Percentiles rank a stretch among this genome's conserved stretches.
phyloP scores from a whole-genome alignment of 2,797 vertebrate genomes.

The Phalanger gymnotis region DNA sequence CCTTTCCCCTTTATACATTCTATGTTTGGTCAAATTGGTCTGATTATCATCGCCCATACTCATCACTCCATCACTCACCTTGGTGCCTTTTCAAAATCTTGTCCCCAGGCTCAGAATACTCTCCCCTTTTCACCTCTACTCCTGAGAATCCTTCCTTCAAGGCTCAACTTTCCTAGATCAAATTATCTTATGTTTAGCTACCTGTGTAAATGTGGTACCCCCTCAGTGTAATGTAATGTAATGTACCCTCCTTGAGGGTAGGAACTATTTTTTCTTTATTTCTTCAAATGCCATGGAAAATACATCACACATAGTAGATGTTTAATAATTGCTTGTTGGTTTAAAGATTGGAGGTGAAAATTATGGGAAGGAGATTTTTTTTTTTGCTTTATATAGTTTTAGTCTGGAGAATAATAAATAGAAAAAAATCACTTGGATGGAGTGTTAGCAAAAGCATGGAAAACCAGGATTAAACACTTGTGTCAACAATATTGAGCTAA shows the following conservation, averaged over 20 bases:
- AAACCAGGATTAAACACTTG: neutral
- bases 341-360: neutral
- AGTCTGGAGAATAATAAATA: neutral
- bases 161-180: neutral
- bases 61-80: neutral
- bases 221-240: neutral
- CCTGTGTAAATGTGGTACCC: neutral
- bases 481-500: no score
- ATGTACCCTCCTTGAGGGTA: neutral
- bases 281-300: constrained; percentile 7
- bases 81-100: neutral
- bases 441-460: neutral
- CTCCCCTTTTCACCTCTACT: neutral
- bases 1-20: neutral
- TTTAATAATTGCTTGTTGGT: neutral
- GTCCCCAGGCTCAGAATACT: neutral
- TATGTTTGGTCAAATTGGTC: neutral
- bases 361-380: neutral
- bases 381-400: neutral
- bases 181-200: neutral
- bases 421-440: neutral
- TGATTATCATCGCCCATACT: neutral
- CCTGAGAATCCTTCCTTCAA: neutral
- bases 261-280: neutral
- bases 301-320: neutral